phyloP scores from a whole-genome alignment of 23 tunicate genomes.

The Ciona savignyi region DNA sequence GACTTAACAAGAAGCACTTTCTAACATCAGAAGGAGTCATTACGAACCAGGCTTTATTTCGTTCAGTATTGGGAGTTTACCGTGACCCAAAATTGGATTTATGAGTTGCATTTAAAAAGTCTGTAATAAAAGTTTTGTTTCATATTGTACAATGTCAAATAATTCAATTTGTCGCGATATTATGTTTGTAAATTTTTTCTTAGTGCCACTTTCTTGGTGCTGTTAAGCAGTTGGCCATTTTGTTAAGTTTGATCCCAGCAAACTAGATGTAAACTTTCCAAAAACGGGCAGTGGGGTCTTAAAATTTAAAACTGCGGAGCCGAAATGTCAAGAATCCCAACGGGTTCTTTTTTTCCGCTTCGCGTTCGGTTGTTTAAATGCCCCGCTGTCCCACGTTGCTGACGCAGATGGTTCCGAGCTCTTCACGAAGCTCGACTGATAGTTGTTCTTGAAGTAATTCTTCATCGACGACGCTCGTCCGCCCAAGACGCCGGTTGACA shows the following conservation, averaged over 20 bases:
- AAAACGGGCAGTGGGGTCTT: not conserved
- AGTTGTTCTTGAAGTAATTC: slow-evolving; percentile 73
- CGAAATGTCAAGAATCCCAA: slow-evolving; percentile 54
- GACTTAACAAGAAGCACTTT: not conserved
- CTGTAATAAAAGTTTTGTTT: not conserved
- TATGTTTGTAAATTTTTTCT: too few relatives aligned
- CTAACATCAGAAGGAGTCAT: not conserved
- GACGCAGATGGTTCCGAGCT: slow-evolving; percentile 38
- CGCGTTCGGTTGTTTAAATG: slow-evolving; percentile 19
- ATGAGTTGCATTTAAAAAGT: too few relatives aligned
- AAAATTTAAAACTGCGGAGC: not conserved
- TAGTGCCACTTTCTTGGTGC: too few relatives aligned
- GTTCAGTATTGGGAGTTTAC: not conserved
- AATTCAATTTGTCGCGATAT: not conserved
- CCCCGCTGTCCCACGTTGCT: slow-evolving; percentile 58
- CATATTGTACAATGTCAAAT: not conserved
- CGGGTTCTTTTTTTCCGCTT: slow-evolving; percentile 47
- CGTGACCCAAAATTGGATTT: not conserved
- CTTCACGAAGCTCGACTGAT: slow-evolving; percentile 74
- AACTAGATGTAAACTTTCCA: not conserved
- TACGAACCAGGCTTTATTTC: not conserved
- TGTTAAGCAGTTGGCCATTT: not conserved
- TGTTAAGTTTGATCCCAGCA: not conserved
- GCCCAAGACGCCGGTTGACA: slow-evolving; percentile 63
- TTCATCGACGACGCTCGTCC: slow-evolving; percentile 91